Evolutionary conservation across 2,797 vertebrate genomes (phyloP), one percentile per base, ranked within the genome.

Genomic region (Scomberomorus guttatus): DNA sequence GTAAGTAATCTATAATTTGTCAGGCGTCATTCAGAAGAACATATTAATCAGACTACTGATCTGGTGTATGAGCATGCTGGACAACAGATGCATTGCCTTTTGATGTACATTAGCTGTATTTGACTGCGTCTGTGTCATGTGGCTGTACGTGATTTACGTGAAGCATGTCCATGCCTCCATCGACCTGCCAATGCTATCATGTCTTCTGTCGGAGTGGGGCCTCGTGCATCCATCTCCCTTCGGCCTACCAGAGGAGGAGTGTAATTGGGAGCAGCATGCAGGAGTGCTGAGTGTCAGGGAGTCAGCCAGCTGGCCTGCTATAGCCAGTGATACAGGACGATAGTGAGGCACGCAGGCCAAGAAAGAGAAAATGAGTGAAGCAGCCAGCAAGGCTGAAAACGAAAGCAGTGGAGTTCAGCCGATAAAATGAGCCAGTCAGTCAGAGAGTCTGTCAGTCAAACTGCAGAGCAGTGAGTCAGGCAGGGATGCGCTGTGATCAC

Each of bases 181-280:
- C 1, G 25, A 58, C 55, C 48, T 15, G 34, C 42, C 58, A 10
- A 5, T 44, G 42, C 17, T 37, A 57, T 52, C 22, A 46, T 14
- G 8, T 52, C 24, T 34, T 32, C 32, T 65, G 42, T 72, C 25
- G 44, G 29, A 18, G 72, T 64, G 72, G 69, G 52, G 56, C 63
- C 80, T 70, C 56, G 1, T 67, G 55, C 57, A 18, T 82, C 61
- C 44, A 24, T 77, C 70, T 84, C 66, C 57, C 58, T 61, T 56
- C 15, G 6, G 48, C 73, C 71, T 27, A 29, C 42, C 72, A 50
- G 68, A 73, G 65, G 63, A 66, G 39, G 66, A 52, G 77, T 77
- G 83, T 82, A 77, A 84, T 79, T 87, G 71, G 83, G 66, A 74
- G 82, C 77, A 81, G 72, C 62, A 13, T 79, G 65, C 67, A 61